A percentile compares a stretch with the other conserved stretches of the same genome.
Conservation (phyloP, 2,113 vertebrate species). For the Struthio camelus region DNA sequence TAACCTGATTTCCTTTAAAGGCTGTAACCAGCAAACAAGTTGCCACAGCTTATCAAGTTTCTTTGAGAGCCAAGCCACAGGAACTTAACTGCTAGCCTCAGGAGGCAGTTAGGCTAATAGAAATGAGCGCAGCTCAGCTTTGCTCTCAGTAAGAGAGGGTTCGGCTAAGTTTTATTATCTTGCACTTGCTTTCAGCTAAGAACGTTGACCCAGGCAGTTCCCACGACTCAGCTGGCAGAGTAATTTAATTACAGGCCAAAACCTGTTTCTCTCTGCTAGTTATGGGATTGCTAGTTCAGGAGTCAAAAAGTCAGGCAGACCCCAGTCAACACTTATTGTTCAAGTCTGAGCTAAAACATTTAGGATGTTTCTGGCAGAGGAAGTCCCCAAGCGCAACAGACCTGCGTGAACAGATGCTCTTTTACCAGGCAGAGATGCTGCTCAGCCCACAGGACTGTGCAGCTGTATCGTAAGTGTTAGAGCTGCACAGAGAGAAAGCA, state of each 20-base stretch:
- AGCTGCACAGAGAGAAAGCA: background rate
- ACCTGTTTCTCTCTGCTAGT: background rate
- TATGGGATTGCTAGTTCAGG: background rate
- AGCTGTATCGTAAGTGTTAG: background rate
- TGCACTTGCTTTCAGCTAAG: slow-evolving; percentile 18
- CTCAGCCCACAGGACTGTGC: background rate
- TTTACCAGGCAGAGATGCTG: background rate
- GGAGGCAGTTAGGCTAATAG: background rate
- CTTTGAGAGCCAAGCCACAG: background rate
- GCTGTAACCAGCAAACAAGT: background rate
- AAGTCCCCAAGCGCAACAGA: background rate
- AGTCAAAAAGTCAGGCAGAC: background rate
- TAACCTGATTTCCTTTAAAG: background rate
- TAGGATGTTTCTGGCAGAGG: background rate
- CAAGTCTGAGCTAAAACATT: background rate
- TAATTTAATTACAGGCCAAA: background rate
- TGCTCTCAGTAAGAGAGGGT: background rate
- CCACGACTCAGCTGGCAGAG: slow-evolving; percentile 19
- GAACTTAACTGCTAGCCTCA: background rate
- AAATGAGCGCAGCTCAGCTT: background rate
- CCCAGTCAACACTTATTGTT: background rate
- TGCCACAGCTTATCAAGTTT: background rate
- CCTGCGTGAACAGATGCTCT: background rate
- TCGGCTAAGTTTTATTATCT: background rate
- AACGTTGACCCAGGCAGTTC: slow-evolving; percentile 16